These are phyloP conservation scores for Cheilinus undulatus DNA, from an alignment of 2,113 vertebrate species.

Conservation along the genomic window DNA sequence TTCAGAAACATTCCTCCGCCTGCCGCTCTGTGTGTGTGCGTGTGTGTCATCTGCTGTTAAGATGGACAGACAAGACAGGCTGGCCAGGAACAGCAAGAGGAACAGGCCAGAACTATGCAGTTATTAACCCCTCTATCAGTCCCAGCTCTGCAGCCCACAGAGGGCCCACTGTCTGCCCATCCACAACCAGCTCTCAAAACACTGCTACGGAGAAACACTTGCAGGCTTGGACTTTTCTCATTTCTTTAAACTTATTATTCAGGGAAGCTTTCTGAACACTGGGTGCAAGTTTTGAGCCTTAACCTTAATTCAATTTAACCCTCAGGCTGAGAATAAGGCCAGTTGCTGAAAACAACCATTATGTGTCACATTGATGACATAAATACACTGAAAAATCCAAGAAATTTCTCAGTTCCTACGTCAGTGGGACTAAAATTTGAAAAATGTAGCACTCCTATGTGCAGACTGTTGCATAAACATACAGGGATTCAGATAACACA, in stretches of 20 bases:
- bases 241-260: conserved; percentile 48
- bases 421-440: not conserved
- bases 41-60: conserved; percentile 56
- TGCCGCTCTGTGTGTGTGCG: conserved; percentile 39
- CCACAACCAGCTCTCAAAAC: conserved; percentile 3
- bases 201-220: conserved; percentile 21
- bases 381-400: conserved; percentile 31
- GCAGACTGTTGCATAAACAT: conserved; percentile 27
- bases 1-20: conserved; percentile 69
- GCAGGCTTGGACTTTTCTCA: conserved; percentile 37
- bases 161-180: conserved; percentile 61
- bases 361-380: conserved; percentile 28
- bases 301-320: conserved; percentile 51
- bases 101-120: conserved; percentile 55
- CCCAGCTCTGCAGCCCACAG: conserved; percentile 52
- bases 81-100: conserved; percentile 36
- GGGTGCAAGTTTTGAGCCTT: conserved; percentile 26
- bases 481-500: conserved; percentile 24
- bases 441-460: not conserved
- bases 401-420: not conserved
- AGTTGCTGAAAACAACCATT: conserved; percentile 13
- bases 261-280: conserved; percentile 31
- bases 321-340: not conserved
- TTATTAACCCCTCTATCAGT: conserved; percentile 63
- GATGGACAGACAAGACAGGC: conserved; percentile 60